Conservation (phyloP, 2,797 vertebrate species). For the Scomberomorus guttatus region DNA sequence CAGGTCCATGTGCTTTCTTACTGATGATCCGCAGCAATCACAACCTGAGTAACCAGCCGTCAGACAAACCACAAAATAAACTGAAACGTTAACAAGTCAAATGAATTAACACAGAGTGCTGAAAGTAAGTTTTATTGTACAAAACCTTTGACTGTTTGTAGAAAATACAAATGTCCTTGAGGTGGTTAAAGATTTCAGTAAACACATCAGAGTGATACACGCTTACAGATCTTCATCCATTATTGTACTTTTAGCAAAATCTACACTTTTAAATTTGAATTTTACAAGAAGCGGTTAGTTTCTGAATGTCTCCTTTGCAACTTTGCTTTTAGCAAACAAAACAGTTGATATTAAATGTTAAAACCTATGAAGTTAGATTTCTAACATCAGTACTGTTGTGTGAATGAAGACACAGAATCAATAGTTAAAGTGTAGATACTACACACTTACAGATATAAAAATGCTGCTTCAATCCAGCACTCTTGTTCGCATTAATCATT, state of each 20-base stretch:
- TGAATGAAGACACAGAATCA: background rate
- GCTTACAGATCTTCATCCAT: background rate
- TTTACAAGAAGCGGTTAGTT: background rate
- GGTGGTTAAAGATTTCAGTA: background rate
- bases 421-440: constrained; percentile 71
- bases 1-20: too few relatives aligned
- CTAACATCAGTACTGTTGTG: constrained; percentile 11
- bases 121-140: constrained; percentile 54
- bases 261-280: too few relatives aligned
- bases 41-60: too few relatives aligned
- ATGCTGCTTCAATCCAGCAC: constrained; percentile 3
- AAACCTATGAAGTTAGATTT: background rate
- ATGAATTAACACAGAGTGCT: background rate
- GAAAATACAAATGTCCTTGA: constrained; percentile 37
- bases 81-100: background rate
- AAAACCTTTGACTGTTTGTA: constrained; percentile 40
- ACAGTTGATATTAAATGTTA: background rate
- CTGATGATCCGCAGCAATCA: too few relatives aligned
- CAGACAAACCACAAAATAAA: too few relatives aligned
- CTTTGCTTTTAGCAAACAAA: background rate
- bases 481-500: background rate
- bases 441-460: constrained; percentile 52
- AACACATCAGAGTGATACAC: background rate
- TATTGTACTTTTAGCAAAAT: constrained; percentile 13
- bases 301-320: background rate